Evolutionary conservation across 2,888 invertebrate genomes (phyloP).

Genomic region (Scelioninae gen. 1): DNA sequence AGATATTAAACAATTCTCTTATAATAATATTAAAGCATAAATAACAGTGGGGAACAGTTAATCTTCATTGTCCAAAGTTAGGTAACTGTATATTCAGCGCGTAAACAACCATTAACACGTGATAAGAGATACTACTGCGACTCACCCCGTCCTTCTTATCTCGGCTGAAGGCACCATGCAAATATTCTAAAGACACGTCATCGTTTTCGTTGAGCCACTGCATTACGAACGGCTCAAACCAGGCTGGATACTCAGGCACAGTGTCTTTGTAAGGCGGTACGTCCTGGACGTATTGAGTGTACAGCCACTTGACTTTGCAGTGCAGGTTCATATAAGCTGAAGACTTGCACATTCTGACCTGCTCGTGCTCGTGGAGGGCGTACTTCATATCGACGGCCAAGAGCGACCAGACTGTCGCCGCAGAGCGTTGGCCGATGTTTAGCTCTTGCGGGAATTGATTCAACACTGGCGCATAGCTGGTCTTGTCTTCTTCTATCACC

Average conservation of each 20-base stretch:
- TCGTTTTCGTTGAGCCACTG: constrained; percentile 99
- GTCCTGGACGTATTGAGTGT: constrained; percentile 98
- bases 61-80: no score
- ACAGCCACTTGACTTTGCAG: constrained; percentile 99
- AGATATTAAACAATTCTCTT: no score
- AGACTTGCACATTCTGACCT: constrained; percentile 97
- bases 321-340: constrained; percentile 99
- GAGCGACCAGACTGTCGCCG: constrained; percentile 98
- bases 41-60: no score
- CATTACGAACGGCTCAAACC: constrained; percentile 99
- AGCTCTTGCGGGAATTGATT: constrained; percentile 99
- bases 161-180: constrained; percentile 98
- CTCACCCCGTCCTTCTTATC: constrained; percentile 97
- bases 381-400: constrained; percentile 99
- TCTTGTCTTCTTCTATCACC: constrained; percentile 99
- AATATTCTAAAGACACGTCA: constrained; percentile 98
- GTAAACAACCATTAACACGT: no score
- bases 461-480: constrained; percentile 98
- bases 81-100: no score
- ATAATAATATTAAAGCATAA: no score
- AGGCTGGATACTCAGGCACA: constrained; percentile 99
- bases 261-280: constrained; percentile 98
- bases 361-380: constrained; percentile 98
- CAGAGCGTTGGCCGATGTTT: constrained; percentile 98
- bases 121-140: no score